Base-by-base conservation (phyloP, 2,888 invertebrate species). In the Drosophila lacicola region DNA sequence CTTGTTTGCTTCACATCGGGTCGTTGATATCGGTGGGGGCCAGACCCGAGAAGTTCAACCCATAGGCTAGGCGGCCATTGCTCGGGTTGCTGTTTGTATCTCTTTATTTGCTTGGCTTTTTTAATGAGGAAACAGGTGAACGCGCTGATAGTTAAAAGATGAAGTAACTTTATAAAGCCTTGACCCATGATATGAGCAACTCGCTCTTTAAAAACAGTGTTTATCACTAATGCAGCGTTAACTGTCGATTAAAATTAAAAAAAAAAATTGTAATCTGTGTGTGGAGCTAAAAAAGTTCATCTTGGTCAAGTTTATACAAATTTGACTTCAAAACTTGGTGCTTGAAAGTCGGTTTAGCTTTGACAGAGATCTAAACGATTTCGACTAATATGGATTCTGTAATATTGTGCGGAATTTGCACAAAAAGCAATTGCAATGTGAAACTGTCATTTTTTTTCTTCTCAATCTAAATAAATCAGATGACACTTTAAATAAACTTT, bases 21-120 rank as follows among this genome's bases (percentile, higher is more conserved):
- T 75, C 78, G 64, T 78, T 75, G 74, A 47, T 78, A 77, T 73
- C 45, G 45, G 25, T 77, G 68, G 63, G 68, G 74, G 73, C 64
- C 74, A 75, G 68, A 68, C 19, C 69, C 54, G 29, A 51, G 64
- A 53, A 69, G 72, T 72, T 75, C 34, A 61, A 60, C 42, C 64
- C 60, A 69, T 64, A 45, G 67, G 62, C 49, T 54, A 25, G 51
- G 77, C 62, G 73, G 50, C 39, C 57, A 62, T 51, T 62, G 62
- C 42, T 61, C 56, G 76, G 34, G 19, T 50, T 42, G 17, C 34
- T 70, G 34, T 50, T 74, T 53, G 50, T 46, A 49, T 49, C 29
- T 53, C 29, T 54, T 54, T 71, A 45, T 71, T 53, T 70, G 34
- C 58, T 58, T 44, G 19, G 11, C 9, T 68, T 39, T 53, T 57